Conservation (phyloP, 2,113 vertebrate genomes). For the Acanthisitta chloris region DNA sequence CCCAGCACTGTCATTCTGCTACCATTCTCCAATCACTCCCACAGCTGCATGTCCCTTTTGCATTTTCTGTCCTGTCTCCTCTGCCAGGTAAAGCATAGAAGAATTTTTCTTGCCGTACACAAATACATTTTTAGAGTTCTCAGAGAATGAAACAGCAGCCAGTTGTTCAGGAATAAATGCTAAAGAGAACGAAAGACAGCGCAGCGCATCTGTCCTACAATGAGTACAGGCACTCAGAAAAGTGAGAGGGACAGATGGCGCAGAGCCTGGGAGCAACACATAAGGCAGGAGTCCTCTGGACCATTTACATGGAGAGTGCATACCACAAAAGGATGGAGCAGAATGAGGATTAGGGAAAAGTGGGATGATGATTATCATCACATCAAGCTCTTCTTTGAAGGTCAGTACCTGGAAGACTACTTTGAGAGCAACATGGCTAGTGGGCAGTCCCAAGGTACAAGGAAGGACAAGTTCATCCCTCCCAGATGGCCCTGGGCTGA, state of each 20-base stretch:
- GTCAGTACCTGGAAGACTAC: neutral
- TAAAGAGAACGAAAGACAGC: neutral
- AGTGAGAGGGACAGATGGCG: neutral
- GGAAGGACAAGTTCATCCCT: neutral
- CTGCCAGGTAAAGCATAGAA: neutral
- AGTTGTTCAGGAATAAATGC: neutral
- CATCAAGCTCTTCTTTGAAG: neutral
- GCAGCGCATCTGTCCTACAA: neutral
- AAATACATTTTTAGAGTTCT: neutral
- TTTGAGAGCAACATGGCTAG: neutral
- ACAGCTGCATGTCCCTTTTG: neutral
- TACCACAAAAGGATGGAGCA: neutral
- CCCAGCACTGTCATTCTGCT: neutral
- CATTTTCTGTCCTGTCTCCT: neutral
- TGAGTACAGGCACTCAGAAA: neutral
- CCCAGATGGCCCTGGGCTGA: too few species aligned
- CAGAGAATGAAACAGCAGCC: neutral
- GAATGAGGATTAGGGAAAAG: neutral
- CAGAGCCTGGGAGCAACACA: neutral
- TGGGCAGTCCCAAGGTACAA: neutral
- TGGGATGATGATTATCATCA: neutral
- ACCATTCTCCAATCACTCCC: accelerated
- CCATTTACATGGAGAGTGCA: accelerated
- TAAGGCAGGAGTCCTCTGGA: neutral
- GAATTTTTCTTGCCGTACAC: neutral